A percentile compares a stretch with the other conserved stretches of the same genome.
Conservation (phyloP, 2,113 vertebrate genomes). For the Oncorhynchus nerka region DNA sequence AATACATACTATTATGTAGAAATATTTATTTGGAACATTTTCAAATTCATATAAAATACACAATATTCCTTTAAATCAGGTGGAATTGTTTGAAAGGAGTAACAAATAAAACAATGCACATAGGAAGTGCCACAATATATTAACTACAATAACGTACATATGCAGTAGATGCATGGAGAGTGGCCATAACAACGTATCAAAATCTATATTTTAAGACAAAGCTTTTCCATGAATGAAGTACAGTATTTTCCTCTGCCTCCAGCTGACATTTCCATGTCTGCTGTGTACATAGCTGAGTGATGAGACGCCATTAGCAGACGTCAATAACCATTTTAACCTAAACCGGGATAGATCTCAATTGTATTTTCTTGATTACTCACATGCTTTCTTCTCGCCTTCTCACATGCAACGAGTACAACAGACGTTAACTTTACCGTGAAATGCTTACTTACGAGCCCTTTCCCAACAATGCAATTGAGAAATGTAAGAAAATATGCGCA, state of each 20-base stretch:
- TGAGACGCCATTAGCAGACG: no score
- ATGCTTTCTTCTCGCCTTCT: no score
- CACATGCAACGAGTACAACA: no score
- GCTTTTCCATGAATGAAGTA: not conserved
- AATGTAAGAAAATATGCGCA: no score
- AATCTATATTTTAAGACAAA: not conserved
- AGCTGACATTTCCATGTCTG: not conserved
- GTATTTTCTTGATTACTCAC: no score
- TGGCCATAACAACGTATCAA: not conserved
- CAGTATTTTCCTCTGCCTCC: not conserved
- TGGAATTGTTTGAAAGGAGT: slow-evolving; percentile 6
- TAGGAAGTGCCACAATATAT: slow-evolving; percentile 1
- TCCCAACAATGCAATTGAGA: no score
- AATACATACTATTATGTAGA: slow-evolving; percentile 16
- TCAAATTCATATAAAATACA: no score
- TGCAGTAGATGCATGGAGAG: not conserved
- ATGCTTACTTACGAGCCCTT: no score
- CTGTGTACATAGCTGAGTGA: not conserved
- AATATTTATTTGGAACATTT: slow-evolving; percentile 25
- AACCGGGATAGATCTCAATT: no score
- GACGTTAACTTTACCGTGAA: no score
- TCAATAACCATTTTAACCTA: not conserved
- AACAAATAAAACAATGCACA: slow-evolving; percentile 6
- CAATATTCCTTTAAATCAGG: not conserved
- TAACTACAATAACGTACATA: not conserved